Evolutionary conservation across 2,113 vertebrate genomes (phyloP).

Genomic region (Kryptolebias marmoratus): DNA sequence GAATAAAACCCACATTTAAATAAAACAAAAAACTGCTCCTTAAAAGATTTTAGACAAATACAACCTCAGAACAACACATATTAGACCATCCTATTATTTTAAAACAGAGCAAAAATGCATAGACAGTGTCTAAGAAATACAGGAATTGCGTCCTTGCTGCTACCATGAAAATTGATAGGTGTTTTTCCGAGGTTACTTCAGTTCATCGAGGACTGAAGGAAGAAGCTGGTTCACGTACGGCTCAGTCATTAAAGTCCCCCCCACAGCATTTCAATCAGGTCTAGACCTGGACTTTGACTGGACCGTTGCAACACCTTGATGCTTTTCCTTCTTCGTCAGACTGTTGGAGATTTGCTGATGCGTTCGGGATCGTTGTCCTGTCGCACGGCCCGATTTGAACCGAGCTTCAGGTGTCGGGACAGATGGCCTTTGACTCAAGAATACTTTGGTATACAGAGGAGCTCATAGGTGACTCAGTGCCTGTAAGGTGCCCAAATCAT

Average conservation of each 20-base stretch:
- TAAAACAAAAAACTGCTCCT: no score
- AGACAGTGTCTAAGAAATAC: no score
- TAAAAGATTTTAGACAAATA: no score
- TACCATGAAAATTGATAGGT: neutral
- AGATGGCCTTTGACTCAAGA: neutral
- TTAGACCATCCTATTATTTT: no score
- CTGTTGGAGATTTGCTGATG: neutral
- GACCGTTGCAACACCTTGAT: neutral
- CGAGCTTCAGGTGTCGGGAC: neutral
- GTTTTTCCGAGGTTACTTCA: neutral
- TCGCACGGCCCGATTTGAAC: neutral
- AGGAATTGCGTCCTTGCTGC: no score
- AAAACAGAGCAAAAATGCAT: no score
- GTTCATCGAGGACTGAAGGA: neutral
- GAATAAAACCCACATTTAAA: no score
- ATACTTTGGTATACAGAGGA: no score
- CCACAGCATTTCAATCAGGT: neutral
- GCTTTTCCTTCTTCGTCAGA: neutral
- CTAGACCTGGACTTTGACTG: neutral
- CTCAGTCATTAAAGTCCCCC: neutral
- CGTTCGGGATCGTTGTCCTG: neutral
- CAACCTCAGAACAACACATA: no score
- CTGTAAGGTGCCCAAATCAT: no score
- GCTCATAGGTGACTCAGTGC: no score
- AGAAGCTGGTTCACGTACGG: neutral